Base-by-base conservation (phyloP, 2,113 vertebrate genomes). In the Speoplatyrhinus poulsoni region DNA sequence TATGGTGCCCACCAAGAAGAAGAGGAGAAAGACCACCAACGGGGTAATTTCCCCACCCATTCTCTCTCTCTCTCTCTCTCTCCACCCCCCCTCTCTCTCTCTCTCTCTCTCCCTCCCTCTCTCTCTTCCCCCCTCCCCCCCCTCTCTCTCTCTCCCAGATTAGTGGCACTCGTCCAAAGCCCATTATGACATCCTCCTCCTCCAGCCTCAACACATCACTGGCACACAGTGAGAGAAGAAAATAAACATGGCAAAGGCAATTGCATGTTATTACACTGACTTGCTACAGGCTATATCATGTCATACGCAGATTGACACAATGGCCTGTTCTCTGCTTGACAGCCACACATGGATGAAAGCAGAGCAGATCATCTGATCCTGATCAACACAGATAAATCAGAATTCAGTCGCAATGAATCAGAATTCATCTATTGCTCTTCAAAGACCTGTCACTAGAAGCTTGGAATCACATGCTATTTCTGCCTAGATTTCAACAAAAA, bases 1-100 rank as follows among this genome's bases (percentile, higher is more conserved):
- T 0, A 81, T 91, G n/a, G 92, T 95, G 61, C 94, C 94, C 1
- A 91, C 94, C 5, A 96, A 94, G 81, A 98, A 96, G 92, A 98
- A 94, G 81, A 92, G 94, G 81, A 95, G 96, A 54, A 99, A 95
- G 94, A 97, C 92, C 58, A 91, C 93, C 0, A 87, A 92, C 15
- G 96, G 96, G 94, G 96, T 98, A 90, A 90, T 70, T 59, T 68
- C 54, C 66, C 65, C 19, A 9, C 62, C 50, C 12, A 9, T 48
- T 9, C n/a, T 41, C 41, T 58, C 19, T 19, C 16, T 2, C 6
- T 11, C 16, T 57, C 7, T 57, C 55, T 57, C 16, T 26, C 55
- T 11, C 55, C 11, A 4, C 11, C 55, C 11, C 55, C 11, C n/a
- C 41, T 17, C 13, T 13, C 9, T 63, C 17, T 49, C 47, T n/a